phyloP scores from a whole-genome alignment of 2,113 vertebrate genomes.

The Lynx canadensis region DNA sequence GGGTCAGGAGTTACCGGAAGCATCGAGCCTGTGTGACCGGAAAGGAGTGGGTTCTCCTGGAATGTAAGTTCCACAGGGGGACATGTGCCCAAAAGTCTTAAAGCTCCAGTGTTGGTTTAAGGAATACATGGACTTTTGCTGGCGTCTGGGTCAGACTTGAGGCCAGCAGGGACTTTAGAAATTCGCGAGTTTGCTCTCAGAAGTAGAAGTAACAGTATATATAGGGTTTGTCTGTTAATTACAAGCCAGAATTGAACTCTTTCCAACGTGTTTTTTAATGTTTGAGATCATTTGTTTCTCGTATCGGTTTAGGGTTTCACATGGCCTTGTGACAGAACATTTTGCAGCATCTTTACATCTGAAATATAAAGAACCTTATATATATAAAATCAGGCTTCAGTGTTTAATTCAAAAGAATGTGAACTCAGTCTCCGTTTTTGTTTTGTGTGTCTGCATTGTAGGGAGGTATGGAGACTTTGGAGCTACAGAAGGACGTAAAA shows the following conservation, averaged over 20 bases:
- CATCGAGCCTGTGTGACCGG: not conserved
- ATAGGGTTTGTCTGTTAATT: not conserved
- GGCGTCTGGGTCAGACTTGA: not conserved
- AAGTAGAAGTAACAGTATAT: not conserved
- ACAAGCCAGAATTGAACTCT: not conserved
- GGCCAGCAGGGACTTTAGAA: not conserved
- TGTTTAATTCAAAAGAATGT: not conserved
- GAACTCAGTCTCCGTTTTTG: not conserved
- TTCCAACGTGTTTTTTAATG: not conserved
- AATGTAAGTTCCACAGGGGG: rapidly evolving
- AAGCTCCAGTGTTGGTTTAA: not conserved
- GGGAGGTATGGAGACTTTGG: constrained; percentile 88
- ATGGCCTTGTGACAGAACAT: not conserved
- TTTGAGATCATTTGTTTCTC: not conserved
- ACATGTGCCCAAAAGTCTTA: rapidly evolving
- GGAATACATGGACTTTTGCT: not conserved
- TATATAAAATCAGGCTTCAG: not conserved
- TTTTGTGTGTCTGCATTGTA: constrained; percentile 73
- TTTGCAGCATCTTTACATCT: not conserved
- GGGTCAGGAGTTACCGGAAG: not conserved
- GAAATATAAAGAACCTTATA: not conserved
- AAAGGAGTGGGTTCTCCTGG: not conserved
- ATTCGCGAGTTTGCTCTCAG: not conserved
- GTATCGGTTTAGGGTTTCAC: not conserved
- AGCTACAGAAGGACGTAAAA: constrained; percentile 87